These are phyloP conservation scores for Athene cunicularia DNA, from an alignment of 2,113 vertebrate genomes.

Conservation along the genomic window DNA sequence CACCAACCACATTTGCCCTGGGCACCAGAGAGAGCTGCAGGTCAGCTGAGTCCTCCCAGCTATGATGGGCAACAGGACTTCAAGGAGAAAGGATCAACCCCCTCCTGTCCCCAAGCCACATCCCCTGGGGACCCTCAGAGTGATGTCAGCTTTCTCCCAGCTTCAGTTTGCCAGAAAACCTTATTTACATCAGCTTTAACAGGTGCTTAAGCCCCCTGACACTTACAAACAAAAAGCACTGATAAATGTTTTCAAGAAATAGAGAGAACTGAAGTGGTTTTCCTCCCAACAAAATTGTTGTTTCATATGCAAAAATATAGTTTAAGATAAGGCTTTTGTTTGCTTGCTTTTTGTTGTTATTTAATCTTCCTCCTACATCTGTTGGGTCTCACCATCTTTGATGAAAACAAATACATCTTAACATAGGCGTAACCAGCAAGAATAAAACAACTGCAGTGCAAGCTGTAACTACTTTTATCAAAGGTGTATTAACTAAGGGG, in stretches of 20 bases:
- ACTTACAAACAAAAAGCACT: neutral
- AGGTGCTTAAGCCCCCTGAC: neutral
- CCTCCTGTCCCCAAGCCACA: neutral
- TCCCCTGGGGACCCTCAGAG: neutral
- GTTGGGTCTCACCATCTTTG: neutral
- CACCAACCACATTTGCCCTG: fast-evolving
- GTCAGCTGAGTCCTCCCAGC: neutral
- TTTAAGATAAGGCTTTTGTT: neutral
- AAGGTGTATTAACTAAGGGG: neutral
- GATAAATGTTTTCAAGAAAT: neutral
- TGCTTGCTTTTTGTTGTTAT: neutral
- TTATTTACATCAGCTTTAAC: neutral
- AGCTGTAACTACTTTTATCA: neutral
- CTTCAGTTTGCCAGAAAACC: neutral
- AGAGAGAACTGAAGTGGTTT: neutral
- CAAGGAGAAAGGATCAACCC: fast-evolving
- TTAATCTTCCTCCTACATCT: constrained; percentile 25
- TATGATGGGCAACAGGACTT: neutral
- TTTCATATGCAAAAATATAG: neutral
- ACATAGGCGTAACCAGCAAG: neutral
- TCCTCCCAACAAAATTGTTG: neutral
- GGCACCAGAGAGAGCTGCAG: fast-evolving
- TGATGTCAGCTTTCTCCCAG: neutral
- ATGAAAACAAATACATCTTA: neutral
- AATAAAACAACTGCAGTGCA: neutral